Evolutionary conservation across 2,888 invertebrate species (phyloP).

Genomic region (Clusia tigrina): DNA sequence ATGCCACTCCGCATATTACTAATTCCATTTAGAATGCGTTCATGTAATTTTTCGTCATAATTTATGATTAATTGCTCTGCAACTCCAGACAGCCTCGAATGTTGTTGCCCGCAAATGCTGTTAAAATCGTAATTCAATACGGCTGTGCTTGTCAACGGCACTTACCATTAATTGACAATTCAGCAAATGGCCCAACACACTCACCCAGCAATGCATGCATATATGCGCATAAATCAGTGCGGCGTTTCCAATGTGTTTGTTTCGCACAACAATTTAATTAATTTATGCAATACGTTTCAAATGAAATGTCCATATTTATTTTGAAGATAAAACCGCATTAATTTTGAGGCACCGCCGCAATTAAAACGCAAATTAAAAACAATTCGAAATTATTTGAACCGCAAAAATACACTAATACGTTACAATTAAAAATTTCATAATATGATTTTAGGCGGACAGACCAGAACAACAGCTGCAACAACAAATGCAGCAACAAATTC

Average conservation of each 20-base stretch:
- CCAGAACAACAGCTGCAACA: not conserved
- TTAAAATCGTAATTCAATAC: not conserved
- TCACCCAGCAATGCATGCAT: too few species aligned
- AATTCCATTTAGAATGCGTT: too few species aligned
- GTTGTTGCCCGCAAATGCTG: too few species aligned
- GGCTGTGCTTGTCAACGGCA: not conserved
- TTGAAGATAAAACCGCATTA: too few species aligned
- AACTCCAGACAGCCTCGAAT: too few species aligned
- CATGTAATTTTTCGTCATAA: too few species aligned
- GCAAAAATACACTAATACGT: constrained; percentile 20
- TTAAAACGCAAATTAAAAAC: not conserved
- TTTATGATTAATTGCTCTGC: too few species aligned
- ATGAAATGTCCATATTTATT: not conserved
- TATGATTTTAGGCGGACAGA: not conserved
- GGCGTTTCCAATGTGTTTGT: not conserved
- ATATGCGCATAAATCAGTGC: too few species aligned
- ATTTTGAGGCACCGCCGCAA: constrained; percentile 1
- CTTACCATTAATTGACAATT: constrained; percentile 3
- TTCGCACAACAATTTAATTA: not conserved
- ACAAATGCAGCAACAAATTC: constrained; percentile 30
- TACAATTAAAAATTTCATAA: constrained; percentile 10
- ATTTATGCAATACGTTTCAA: not conserved
- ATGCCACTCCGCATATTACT: too few species aligned
- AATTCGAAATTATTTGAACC: constrained; percentile 1
- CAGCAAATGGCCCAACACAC: too few species aligned